phyloP scores from a whole-genome alignment of 2,797 vertebrate genomes.

The Smutsia temminckii region DNA sequence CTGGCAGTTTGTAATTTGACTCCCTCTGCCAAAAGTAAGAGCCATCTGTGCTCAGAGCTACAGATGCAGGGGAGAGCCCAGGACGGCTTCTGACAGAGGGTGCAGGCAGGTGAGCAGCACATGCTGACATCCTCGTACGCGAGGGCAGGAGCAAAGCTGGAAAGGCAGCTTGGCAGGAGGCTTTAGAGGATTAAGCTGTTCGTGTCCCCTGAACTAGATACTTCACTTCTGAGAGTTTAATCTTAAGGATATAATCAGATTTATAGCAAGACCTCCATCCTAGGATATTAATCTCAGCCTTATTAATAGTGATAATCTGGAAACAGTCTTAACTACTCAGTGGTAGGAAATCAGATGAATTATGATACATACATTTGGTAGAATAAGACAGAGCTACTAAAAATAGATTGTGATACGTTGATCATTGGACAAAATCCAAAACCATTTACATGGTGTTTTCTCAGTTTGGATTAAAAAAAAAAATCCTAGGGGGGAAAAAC shows the following conservation, averaged over 20 bases:
- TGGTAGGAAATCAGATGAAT: not conserved
- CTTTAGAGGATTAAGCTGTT: not conserved
- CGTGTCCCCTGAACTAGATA: accelerated
- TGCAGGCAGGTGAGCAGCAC: accelerated
- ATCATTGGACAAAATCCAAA: not conserved
- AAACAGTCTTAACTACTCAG: too few species aligned
- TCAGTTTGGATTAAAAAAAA: not conserved
- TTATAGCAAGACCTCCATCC: not conserved
- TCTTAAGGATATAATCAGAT: not conserved
- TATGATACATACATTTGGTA: not conserved
- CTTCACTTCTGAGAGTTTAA: not conserved
- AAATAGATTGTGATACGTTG: not conserved
- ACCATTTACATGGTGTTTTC: not conserved
- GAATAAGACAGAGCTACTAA: not conserved
- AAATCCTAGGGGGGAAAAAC: not conserved
- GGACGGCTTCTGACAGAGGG: not conserved
- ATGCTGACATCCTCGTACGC: accelerated
- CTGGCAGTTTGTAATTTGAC: accelerated
- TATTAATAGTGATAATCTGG: accelerated
- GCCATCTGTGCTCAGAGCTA: not conserved
- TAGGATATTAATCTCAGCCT: not conserved
- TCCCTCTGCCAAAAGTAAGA: not conserved
- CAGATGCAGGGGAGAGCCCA: too few species aligned
- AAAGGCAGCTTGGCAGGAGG: not conserved
- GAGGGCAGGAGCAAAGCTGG: accelerated